Evolutionary conservation across 2,888 invertebrate species (phyloP), one percentile per base, ranked within the genome.

Genomic region (Drepanosiphum platanoidis): DNA sequence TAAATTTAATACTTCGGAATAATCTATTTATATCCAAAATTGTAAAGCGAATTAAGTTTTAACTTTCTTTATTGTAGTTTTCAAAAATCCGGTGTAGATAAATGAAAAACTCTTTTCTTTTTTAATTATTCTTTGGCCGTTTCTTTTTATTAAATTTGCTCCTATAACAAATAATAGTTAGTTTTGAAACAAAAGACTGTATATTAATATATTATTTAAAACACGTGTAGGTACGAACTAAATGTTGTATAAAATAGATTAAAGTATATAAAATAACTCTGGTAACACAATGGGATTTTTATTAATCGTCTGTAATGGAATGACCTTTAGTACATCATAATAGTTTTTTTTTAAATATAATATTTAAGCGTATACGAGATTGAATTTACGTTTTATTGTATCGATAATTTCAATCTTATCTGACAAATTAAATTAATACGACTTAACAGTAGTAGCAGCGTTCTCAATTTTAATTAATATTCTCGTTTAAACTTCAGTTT

Each of bases 351-450:
- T n/a, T n/a, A n/a, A n/a, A n/a, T n/a, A 30, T 1, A 66, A 42
- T 22, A 15, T 58, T 52, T 78, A 68, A 66, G 46, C 11, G n/a
- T 42, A 22, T 79, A 66, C n/a, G n/a, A n/a, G 46, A 66, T 15
- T 5, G 34, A 70, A 58, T 70, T 70, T 58, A 70, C 52, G 32
- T 66, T 68, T 68, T 79, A 80, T 30, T 80, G 46, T 30, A 80
- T 80, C 36, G 80, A 80, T 70, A 34, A 80, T 70, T 70, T 70
- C 27, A 58, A 70, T 70, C 80, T 80, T 18, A 79, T 79, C 64
- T 64, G 13, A 46, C n/a, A 75, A 61, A 39, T 13, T 27, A 30
- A 42, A 64, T 39, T 64, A 39, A 30, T 22, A 78, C 39, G n/a
- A 78, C 64, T 78, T 78, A 64, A 64, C 22, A 39, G 27, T 30